Percentiles rank a stretch among this genome's conserved stretches.
Evolutionary conservation across 2,888 invertebrate genomes (phyloP).

Genomic region (Drosophila borealis): DNA sequence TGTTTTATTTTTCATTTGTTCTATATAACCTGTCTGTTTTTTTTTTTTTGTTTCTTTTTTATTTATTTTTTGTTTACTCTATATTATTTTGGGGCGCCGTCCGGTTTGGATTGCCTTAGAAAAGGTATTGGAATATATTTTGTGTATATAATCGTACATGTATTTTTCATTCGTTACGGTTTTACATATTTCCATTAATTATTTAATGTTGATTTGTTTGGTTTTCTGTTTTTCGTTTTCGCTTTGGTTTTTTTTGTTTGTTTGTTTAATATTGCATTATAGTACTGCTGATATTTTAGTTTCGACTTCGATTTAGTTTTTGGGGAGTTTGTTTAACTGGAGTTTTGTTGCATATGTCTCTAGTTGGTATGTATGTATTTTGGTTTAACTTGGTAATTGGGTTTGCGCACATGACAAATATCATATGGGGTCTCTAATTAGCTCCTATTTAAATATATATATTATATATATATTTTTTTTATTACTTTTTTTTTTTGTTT

Average conservation of each 20-base stretch:
- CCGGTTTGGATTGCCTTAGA: constrained; percentile 50
- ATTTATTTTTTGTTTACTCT: constrained; percentile 33
- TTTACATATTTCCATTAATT: constrained; percentile 69
- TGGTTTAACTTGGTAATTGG: constrained; percentile 22
- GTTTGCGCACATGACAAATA: constrained; percentile 27
- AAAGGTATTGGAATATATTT: constrained; percentile 66
- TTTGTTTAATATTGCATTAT: constrained; percentile 66
- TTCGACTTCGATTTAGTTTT: constrained; percentile 43
- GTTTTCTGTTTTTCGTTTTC: constrained; percentile 21
- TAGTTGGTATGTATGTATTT: constrained; percentile 43
- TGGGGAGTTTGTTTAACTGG: constrained; percentile 25
- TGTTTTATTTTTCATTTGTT: constrained; percentile 63
- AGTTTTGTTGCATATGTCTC: constrained; percentile 36
- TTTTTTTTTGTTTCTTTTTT: constrained; percentile 9
- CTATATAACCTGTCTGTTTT: constrained; percentile 63
- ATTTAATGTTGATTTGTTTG: constrained; percentile 50
- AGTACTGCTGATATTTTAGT: constrained; percentile 69
- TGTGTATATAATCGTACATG: constrained; percentile 69
- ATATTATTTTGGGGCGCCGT: constrained; percentile 23
- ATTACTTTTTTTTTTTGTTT: constrained; percentile 35
- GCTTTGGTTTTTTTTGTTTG: constrained; percentile 22
- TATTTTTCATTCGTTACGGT: constrained; percentile 68
- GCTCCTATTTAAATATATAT: constrained; percentile 38
- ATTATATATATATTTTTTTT: constrained; percentile 22
- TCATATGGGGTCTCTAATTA: constrained; percentile 40